Base-by-base conservation (phyloP, 2,888 invertebrate genomes). In the Chydorus sphaericus region DNA sequence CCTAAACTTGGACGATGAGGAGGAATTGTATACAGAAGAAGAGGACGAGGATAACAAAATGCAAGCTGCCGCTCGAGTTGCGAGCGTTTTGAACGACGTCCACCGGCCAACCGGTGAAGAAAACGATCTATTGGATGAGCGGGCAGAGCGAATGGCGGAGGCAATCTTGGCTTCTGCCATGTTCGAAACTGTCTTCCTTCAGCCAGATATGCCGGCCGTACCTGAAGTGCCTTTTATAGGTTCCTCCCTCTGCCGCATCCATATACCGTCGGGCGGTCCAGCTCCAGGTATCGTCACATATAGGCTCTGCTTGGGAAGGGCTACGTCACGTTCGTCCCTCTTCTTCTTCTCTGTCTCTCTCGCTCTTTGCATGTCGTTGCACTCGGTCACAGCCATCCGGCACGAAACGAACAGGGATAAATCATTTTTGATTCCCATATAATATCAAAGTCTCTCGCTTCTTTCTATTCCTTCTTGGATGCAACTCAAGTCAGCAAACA, bases 211-310 rank as follows among this genome's bases (percentile, higher is more conserved):
- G 29, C 11, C 23, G 20, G n/a, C 37, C 29, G 33, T 33, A 28
- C 33, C 33, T 29, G 48, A 31, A n/a, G 48, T 55, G 33, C 55
- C 48, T 33, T 55, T 55, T 36, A 28, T 55, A 18, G 55, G 55
- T 10, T 55, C 55, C n/a, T 55, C 55, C 14, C 49, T 55, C 28
- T 55, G 55, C 37, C 55, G 55, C 48, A 33, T 55, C 10, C 55
- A 33, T 16, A 31, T 55, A 20, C 55, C 55, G 29, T 49, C 30
- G 29, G 16, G 44, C 23, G 23, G 31, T 50, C 18, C 50, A 50
- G 18, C 16, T n/a, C n/a, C n/a, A n/a, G n/a, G n/a, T n/a, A n/a
- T n/a, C n/a, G n/a, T n/a, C n/a, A n/a, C n/a, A n/a, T n/a, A n/a
- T n/a, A n/a, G n/a, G n/a, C n/a, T n/a, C n/a, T n/a, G n/a, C n/a